Evolutionary conservation across 2,113 vertebrate species (phyloP).

Genomic region (Neotragus pygmaeus): DNA sequence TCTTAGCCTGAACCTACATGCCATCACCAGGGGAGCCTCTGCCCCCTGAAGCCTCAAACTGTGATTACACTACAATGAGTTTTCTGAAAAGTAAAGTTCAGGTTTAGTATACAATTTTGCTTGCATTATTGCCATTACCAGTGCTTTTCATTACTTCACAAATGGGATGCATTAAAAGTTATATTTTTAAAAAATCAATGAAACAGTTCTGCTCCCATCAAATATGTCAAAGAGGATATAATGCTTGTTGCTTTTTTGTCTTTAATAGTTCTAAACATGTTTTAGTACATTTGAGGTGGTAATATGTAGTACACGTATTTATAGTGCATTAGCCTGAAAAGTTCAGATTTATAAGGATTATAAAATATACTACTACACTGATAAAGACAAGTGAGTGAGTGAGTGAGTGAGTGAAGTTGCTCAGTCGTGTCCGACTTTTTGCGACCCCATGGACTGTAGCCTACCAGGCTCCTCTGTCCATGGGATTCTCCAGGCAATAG

Average conservation of each 20-base stretch:
- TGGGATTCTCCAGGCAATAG: too few relatives aligned
- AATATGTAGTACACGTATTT: conserved; percentile 52
- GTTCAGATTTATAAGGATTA: conserved; percentile 20
- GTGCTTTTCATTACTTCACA: conserved; percentile 20
- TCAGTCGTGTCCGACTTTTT: too few relatives aligned
- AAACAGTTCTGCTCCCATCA: conserved; percentile 61
- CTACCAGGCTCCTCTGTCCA: too few relatives aligned
- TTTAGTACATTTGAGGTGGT: conserved; percentile 48
- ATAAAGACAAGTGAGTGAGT: too few relatives aligned
- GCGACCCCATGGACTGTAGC: too few relatives aligned
- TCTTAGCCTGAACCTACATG: background rate
- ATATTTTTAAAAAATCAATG: conserved; percentile 29
- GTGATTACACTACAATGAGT: background rate
- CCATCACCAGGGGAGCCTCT: background rate
- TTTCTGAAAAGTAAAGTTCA: conserved; percentile 29
- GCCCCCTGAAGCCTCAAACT: background rate
- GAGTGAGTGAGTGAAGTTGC: too few relatives aligned
- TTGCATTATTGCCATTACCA: background rate
- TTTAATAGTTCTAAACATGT: conserved; percentile 60
- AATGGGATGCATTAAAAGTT: conserved; percentile 58
- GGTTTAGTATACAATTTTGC: background rate
- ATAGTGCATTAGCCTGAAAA: conserved; percentile 14
- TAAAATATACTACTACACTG: background rate
- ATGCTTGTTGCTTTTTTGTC: conserved; percentile 37
- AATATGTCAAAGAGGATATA: conserved; percentile 56